A percentile compares a stretch with the other conserved stretches of the same genome.
Evolutionary conservation across 2,113 vertebrate species (phyloP).

Genomic region (Chascanopsetta lugubris): DNA sequence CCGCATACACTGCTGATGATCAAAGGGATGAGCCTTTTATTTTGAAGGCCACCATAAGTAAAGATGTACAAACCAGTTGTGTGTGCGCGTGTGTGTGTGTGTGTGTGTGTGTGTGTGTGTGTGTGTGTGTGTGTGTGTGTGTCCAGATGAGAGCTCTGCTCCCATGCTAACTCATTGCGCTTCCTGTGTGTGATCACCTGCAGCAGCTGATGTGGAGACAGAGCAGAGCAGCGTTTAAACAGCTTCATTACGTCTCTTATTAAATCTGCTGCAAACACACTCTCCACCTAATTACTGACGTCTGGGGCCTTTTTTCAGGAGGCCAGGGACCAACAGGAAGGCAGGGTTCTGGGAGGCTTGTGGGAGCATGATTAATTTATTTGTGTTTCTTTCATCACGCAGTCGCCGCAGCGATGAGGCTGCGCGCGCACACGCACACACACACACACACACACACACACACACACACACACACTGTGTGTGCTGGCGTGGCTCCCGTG

Average conservation of each 20-base stretch:
- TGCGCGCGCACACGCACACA: too few relatives aligned
- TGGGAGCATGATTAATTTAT: not conserved
- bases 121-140: too few relatives aligned
- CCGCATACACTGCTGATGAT: too few relatives aligned
- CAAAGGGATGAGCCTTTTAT: too few relatives aligned
- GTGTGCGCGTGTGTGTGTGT: too few relatives aligned
- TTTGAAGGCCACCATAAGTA: too few relatives aligned
- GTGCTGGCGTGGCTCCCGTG: not conserved
- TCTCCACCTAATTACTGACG: not conserved
- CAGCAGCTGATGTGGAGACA: conserved; percentile 1
- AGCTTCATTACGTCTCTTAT: not conserved
- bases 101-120: too few relatives aligned
- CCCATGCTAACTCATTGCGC: too few relatives aligned
- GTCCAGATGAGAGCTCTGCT: too few relatives aligned
- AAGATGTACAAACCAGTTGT: too few relatives aligned
- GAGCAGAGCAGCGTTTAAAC: not conserved
- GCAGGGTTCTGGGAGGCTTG: not conserved
- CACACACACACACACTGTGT: too few relatives aligned
- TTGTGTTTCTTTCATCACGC: not conserved
- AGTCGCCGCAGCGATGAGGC: not conserved
- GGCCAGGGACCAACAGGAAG: not conserved
- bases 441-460: too few relatives aligned
- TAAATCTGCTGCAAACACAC: not conserved
- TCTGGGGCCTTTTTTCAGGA: not conserved
- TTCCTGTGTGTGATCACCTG: not conserved